Percentiles rank a stretch among this genome's conserved stretches.
Conservation (phyloP, 2,888 invertebrate species). For the Scrobipalpa costella region DNA sequence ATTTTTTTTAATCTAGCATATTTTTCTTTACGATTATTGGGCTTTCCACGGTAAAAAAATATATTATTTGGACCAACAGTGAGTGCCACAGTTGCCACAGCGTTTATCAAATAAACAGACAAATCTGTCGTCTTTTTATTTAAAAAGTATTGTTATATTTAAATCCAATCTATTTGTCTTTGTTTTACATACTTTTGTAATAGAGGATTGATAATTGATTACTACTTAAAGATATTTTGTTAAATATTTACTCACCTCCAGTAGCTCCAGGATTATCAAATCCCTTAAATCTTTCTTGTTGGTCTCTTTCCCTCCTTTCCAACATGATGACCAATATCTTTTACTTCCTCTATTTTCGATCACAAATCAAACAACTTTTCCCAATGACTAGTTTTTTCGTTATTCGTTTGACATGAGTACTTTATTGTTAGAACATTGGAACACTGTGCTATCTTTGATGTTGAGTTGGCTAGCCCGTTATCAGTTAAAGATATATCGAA, state of each 20-base stretch:
- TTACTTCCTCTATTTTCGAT: background rate
- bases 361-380: too few species aligned
- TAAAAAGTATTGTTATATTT: too few species aligned
- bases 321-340: background rate
- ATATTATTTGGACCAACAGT: too few species aligned
- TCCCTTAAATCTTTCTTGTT: conserved; percentile 41
- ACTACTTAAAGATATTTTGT: background rate
- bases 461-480: conserved; percentile 34
- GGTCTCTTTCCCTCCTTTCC: conserved; percentile 22
- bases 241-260: conserved; percentile 2
- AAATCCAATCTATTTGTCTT: too few species aligned
- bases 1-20: too few species aligned
- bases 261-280: conserved; percentile 58
- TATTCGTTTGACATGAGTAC: conserved; percentile 39
- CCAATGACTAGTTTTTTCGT: background rate
- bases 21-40: too few species aligned
- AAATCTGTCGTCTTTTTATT: too few species aligned
- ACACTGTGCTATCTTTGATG: conserved; percentile 50
- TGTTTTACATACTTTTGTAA: too few species aligned
- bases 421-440: conserved; percentile 53
- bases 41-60: too few species aligned
- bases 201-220: background rate
- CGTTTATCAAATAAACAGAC: too few species aligned
- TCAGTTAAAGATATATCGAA: conserved; percentile 44
- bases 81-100: too few species aligned